Evolutionary conservation across 2,888 invertebrate genomes (phyloP).

Genomic region (Colostygia pectinataria): DNA sequence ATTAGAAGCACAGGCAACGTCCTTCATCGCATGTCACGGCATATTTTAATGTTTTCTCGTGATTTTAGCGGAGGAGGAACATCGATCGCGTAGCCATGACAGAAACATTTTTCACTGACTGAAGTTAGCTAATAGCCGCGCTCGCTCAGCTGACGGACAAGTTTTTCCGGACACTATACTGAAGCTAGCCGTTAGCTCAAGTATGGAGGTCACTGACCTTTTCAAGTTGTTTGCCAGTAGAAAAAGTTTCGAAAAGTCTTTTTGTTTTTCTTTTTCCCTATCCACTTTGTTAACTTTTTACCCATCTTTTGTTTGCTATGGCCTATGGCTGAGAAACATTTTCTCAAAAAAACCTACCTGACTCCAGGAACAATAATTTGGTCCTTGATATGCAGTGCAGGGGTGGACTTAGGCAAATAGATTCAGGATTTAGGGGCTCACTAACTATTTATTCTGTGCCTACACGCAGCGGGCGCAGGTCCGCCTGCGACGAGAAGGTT

Average conservation of each 20-base stretch:
- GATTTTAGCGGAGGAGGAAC: slow-evolving; percentile 64
- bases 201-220: slow-evolving; percentile 62
- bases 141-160: slow-evolving; percentile 76
- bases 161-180: slow-evolving; percentile 54
- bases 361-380: too few relatives aligned
- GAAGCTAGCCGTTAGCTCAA: slow-evolving; percentile 55
- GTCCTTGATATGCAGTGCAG: too few relatives aligned
- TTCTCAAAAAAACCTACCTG: too few relatives aligned
- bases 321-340: too few relatives aligned
- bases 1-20: slow-evolving; percentile 46
- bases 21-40: slow-evolving; percentile 58
- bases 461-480: too few relatives aligned
- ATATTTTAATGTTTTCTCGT: slow-evolving; percentile 74
- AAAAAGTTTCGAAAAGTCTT: slow-evolving; percentile 36
- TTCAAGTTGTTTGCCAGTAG: slow-evolving; percentile 33
- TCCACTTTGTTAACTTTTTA: too few relatives aligned
- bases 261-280: background rate
- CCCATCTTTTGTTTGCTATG: too few relatives aligned
- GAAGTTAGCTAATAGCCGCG: slow-evolving; percentile 67
- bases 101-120: slow-evolving; percentile 69
- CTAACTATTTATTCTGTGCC: too few relatives aligned
- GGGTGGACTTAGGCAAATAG: too few relatives aligned
- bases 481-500: too few relatives aligned
- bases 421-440: too few relatives aligned
- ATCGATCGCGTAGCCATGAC: slow-evolving; percentile 81